Base-by-base conservation (phyloP, 92 coral and sea anemone species). In the Virgularia gustaviana region DNA sequence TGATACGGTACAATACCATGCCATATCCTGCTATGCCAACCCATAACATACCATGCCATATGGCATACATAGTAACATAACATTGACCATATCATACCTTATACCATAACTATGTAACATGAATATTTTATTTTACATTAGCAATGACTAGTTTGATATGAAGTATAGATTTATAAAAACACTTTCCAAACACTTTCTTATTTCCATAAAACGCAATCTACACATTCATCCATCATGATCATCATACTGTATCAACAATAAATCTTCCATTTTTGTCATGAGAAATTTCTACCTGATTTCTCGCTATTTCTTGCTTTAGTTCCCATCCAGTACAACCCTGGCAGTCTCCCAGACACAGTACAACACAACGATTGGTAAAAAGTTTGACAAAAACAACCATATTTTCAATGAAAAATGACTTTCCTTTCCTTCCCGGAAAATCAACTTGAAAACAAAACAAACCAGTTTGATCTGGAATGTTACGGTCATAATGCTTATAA, bases 381-480 rank as follows among this genome's bases (percentile, higher is more conserved):
- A 68, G 53, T 28, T 68, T 32, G 24, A 68, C 23, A 49, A 68
- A 68, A 49, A 68, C 75, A 28, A 68, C 61, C 75, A 68, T 68
- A 49, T 68, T 19, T 2, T 35, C 23, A 15, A 1, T 19, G 22
- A 43, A 39, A 18, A 22, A 24, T n/a, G 20, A 47, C 15, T 3
- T 15, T 4, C 22, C 3, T 5, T 5, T 4, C 55, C 18, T 47
- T 47, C 55, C 55, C 20, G 55, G 55, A 25, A 25, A n/a, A n/a
- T n/a, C n/a, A n/a, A n/a, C n/a, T n/a, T n/a, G n/a, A n/a, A n/a
- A n/a, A n/a, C n/a, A n/a, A n/a, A n/a, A n/a, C n/a, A n/a, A n/a
- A n/a, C n/a, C n/a, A n/a, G n/a, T n/a, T n/a, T n/a, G n/a, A n/a
- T n/a, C n/a, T n/a, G n/a, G n/a, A n/a, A n/a, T n/a, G n/a, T n/a